Evolutionary conservation across 2,797 vertebrate species (phyloP).

Genomic region (Chaetodon trifasciatus): DNA sequence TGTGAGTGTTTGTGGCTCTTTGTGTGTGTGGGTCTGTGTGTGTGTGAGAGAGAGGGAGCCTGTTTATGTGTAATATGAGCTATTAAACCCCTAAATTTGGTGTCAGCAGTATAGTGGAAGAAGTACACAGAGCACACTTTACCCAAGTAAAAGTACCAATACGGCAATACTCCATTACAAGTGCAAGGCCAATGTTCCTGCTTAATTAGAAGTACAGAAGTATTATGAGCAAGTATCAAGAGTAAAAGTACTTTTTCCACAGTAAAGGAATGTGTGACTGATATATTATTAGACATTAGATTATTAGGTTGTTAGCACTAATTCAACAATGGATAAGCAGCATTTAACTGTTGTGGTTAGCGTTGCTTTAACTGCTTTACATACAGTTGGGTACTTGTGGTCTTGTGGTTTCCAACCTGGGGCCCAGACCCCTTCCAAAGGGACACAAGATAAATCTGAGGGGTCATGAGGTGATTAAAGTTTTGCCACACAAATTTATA

Average conservation of each 20-base stretch:
- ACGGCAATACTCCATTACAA: not conserved
- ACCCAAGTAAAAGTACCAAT: not conserved
- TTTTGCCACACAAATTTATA: not conserved
- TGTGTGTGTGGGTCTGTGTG: constrained; percentile 30
- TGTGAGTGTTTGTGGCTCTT: constrained; percentile 63
- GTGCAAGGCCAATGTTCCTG: not conserved
- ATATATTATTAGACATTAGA: not conserved
- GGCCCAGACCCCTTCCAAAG: not conserved
- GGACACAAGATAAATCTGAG: not conserved
- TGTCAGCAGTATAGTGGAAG: constrained; percentile 40
- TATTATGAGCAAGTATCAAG: not conserved
- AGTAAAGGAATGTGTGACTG: not conserved
- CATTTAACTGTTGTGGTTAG: not conserved
- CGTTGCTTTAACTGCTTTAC: not conserved
- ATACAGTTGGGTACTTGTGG: not conserved
- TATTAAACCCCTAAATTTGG: constrained; percentile 52
- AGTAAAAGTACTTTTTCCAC: not conserved
- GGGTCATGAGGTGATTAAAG: not conserved
- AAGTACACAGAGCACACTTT: not conserved
- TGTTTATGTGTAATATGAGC: constrained; percentile 53
- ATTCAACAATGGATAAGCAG: not conserved
- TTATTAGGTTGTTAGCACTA: not conserved
- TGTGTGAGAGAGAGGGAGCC: constrained; percentile 26
- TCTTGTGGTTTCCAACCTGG: not conserved
- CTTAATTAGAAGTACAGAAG: not conserved